Evolutionary conservation across 2,888 invertebrate species (phyloP).

Genomic region (Tyria jacobaeae): DNA sequence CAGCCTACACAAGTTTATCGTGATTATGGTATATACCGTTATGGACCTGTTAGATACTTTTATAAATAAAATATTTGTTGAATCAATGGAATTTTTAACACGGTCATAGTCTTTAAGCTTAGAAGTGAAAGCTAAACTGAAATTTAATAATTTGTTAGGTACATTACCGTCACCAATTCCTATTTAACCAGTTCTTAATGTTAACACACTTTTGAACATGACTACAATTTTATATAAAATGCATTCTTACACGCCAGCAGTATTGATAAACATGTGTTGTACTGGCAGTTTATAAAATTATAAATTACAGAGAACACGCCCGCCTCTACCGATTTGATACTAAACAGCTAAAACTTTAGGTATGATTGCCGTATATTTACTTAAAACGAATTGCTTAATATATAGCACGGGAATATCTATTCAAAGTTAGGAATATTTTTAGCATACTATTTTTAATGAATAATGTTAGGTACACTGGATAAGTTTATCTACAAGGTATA

Average conservation of each 20-base stretch:
- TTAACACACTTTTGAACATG: conserved; percentile 11
- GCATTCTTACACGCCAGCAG: conserved; percentile 24
- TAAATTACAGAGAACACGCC: conserved; percentile 35
- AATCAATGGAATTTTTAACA: too few species aligned
- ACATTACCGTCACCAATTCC: neutral
- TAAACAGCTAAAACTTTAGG: conserved; percentile 46
- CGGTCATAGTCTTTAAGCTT: too few species aligned
- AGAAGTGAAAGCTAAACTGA: too few species aligned
- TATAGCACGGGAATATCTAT: neutral
- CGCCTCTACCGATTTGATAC: conserved; percentile 45
- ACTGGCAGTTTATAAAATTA: conserved; percentile 43
- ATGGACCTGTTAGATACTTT: too few species aligned
- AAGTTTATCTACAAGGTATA: neutral
- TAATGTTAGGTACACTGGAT: neutral
- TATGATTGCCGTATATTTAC: conserved; percentile 12
- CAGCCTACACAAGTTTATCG: too few species aligned
- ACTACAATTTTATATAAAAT: conserved; percentile 38
- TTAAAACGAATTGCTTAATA: conserved; percentile 1
- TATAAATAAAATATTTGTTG: too few species aligned
- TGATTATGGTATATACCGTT: too few species aligned
- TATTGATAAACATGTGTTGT: conserved; percentile 28
- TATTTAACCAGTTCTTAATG: neutral
- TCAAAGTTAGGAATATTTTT: neutral
- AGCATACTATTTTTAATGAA: neutral
- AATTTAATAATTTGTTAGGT: neutral